phyloP scores from a whole-genome alignment of 2,113 vertebrate species.

The Mesoclemmys tuberculata region DNA sequence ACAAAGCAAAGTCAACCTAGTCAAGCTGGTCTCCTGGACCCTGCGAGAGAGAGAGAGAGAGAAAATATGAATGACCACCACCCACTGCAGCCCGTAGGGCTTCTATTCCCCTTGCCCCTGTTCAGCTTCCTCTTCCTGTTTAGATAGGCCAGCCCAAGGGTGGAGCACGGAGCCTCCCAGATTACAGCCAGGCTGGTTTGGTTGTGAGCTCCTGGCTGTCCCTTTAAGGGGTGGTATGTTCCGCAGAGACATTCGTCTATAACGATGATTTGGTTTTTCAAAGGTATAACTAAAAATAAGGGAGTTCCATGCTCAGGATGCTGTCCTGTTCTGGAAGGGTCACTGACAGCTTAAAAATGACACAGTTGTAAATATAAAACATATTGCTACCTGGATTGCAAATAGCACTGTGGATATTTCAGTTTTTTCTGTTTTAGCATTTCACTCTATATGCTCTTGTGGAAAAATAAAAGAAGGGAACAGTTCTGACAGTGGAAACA shows the following conservation, averaged over 20 bases:
- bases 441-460: not conserved
- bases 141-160: not conserved
- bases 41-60: not conserved
- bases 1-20: not conserved
- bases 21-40: not conserved
- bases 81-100: not conserved
- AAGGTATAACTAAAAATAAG: not conserved
- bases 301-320: not conserved
- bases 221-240: not conserved
- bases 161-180: not conserved
- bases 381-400: not conserved
- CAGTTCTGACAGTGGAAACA: not conserved
- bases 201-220: not conserved
- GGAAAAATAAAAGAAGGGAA: not conserved
- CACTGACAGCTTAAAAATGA: not conserved
- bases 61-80: too few relatives aligned
- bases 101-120: not conserved
- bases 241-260: not conserved
- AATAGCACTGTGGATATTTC: not conserved
- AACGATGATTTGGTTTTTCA: not conserved
- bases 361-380: not conserved
- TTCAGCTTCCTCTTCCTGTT: not conserved
- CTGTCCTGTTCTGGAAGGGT: not conserved
- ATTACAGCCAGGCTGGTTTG: not conserved
- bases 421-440: not conserved